Base-by-base conservation (phyloP, 2,797 vertebrate genomes). In the Pantherophis vulpinus region DNA sequence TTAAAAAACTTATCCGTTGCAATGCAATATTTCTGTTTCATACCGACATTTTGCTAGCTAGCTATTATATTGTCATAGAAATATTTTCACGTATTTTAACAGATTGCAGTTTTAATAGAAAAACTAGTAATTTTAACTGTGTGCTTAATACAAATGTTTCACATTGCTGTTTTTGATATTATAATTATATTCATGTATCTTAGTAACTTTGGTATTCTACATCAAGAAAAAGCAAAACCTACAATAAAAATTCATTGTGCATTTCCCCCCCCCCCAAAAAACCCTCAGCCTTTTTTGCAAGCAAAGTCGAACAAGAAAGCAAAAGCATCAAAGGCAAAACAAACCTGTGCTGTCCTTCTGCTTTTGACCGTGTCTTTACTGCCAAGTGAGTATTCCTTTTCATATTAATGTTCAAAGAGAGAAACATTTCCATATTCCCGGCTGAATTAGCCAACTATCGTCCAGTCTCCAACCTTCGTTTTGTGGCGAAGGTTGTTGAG, bases 301-400 rank as follows among this genome's bases (percentile, higher is more conserved):
- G 97, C 94, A 99, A 99, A 97, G 98, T 99, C 89, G 99, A 99
- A 93, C 98, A 98, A 42, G 98, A 98, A 96, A 98, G 98, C 97
- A 98, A 97, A 94, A 95, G 83, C 20, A 95, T 97, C 5, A 97
- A 97, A 0, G 93, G 95, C 20, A 97, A 97, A 94, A 97, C 94
- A 83, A 93, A 98, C 94, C 98, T 98, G 66, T 96, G 89, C 0
- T 97, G 97, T 20, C 95, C 98, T 0, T 91, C 98, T 4, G 96
- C 97, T 91, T 98, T 99, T 10, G 98, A 99, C n/a, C 97, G 99
- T 0, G 98, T 99, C 92, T 98, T 98, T 93, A 99, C 98, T 94
- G 99, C 99, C 97, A 99, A 98, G 99, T 99, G 97, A 99, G 99
- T 98, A 91, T 88, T 86, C 54, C 94, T 47, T 83, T 94, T 59